phyloP scores from a whole-genome alignment of 2,113 vertebrate genomes.

The Sapayoa aenigma region DNA sequence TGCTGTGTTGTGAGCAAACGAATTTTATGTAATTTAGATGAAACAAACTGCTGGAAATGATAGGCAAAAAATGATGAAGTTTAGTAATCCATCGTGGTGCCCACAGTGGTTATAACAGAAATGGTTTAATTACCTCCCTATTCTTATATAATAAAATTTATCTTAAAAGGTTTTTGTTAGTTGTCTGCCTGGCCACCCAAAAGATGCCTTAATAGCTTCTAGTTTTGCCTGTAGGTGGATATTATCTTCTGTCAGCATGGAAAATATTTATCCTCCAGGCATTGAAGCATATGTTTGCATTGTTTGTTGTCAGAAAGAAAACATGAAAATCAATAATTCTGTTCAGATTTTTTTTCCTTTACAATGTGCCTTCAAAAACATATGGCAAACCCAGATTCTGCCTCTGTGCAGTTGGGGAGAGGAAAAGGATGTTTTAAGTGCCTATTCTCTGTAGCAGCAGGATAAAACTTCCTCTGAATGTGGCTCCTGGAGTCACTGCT shows the following conservation, averaged over 20 bases:
- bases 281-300: slow-evolving; percentile 45
- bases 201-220: neutral
- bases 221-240: slow-evolving; percentile 36
- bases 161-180: neutral
- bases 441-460: neutral
- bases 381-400: slow-evolving; percentile 30
- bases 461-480: neutral
- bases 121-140: neutral
- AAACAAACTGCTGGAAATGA: neutral
- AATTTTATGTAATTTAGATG: neutral
- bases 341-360: neutral
- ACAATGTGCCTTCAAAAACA: slow-evolving; percentile 18
- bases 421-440: neutral
- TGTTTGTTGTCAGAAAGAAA: slow-evolving; percentile 46
- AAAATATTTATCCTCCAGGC: slow-evolving; percentile 60
- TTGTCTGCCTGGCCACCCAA: neutral
- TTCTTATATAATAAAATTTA: neutral
- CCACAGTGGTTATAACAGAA: neutral
- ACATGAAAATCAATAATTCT: slow-evolving; percentile 58
- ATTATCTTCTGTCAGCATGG: slow-evolving; percentile 24
- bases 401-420: neutral
- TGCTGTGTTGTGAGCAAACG: neutral
- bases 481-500: neutral
- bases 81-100: neutral
- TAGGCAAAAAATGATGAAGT: neutral